Percentiles rank a stretch among this genome's conserved stretches.
Conservation (phyloP, 64 coral and sea anemone species). For the Stylophora pistillata region DNA sequence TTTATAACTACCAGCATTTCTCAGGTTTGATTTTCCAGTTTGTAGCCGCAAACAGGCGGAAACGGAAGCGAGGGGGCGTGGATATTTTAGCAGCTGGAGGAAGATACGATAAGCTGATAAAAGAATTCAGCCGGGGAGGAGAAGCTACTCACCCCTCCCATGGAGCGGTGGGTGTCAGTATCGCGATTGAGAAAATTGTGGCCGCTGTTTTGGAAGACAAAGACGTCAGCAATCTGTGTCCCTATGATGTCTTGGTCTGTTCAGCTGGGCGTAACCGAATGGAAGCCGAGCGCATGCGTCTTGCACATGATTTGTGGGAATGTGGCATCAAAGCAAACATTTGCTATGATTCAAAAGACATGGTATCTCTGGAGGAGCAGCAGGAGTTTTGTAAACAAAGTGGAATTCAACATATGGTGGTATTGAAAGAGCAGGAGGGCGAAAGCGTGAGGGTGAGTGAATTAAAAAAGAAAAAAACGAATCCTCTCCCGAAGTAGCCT, state of each 20-base stretch:
- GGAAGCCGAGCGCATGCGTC: constrained; percentile 72
- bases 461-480: not conserved
- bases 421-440: constrained; percentile 79
- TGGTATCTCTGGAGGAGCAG: constrained; percentile 71
- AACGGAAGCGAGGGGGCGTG: constrained; percentile 80
- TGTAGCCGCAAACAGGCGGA: constrained; percentile 85
- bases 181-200: constrained; percentile 87
- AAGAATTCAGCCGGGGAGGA: constrained; percentile 54
- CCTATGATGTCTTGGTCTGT: constrained; percentile 88
- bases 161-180: constrained; percentile 86
- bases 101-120: constrained; percentile 89
- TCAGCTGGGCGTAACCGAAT: constrained; percentile 70
- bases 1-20: constrained; percentile 94
- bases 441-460: constrained; percentile 64
- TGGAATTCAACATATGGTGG: constrained; percentile 74
- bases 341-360: constrained; percentile 68
- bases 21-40: constrained; percentile 95
- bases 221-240: constrained; percentile 17
- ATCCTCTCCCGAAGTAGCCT: too few relatives aligned
- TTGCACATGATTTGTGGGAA: constrained; percentile 78
- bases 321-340: constrained; percentile 73
- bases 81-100: constrained; percentile 96
- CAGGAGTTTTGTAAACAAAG: constrained; percentile 77
- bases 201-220: constrained; percentile 71
- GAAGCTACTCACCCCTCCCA: constrained; percentile 48